Evolutionary conservation across 2,888 invertebrate species (phyloP).

Genomic region (Empis stercorea): DNA sequence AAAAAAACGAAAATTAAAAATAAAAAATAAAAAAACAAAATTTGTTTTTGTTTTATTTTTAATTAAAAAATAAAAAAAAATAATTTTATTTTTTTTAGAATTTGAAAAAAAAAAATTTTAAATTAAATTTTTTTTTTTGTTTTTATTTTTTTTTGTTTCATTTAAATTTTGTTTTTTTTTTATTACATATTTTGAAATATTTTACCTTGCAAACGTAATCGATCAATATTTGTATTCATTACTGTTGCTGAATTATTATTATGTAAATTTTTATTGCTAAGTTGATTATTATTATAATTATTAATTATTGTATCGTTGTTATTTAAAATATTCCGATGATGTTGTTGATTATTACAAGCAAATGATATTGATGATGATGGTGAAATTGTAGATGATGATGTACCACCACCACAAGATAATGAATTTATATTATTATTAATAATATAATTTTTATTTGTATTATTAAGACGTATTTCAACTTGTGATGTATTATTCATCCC

Average conservation of each 20-base stretch:
- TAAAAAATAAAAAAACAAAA: too few relatives aligned
- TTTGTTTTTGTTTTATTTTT: not conserved
- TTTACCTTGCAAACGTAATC: not conserved
- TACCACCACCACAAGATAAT: too few relatives aligned
- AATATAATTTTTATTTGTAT: too few relatives aligned
- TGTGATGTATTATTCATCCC: constrained; percentile 14
- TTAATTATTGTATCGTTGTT: not conserved
- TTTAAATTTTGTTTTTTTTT: not conserved
- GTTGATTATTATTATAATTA: not conserved
- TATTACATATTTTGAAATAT: not conserved
- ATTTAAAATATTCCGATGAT: not conserved
- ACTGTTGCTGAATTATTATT: not conserved
- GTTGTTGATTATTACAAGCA: too few relatives aligned
- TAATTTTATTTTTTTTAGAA: not conserved
- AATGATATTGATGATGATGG: too few relatives aligned
- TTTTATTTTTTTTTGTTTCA: not conserved
- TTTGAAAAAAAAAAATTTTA: not conserved
- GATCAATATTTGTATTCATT: not conserved
- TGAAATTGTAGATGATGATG: too few relatives aligned
- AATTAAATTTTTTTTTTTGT: not conserved
- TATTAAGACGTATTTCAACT: too few relatives aligned
- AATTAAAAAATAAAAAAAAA: too few relatives aligned
- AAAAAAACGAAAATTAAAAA: not conserved
- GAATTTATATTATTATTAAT: too few relatives aligned
- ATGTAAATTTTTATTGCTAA: too few relatives aligned